Evolutionary conservation across 2,888 invertebrate genomes (phyloP).

Genomic region (Tipula lateralis): DNA sequence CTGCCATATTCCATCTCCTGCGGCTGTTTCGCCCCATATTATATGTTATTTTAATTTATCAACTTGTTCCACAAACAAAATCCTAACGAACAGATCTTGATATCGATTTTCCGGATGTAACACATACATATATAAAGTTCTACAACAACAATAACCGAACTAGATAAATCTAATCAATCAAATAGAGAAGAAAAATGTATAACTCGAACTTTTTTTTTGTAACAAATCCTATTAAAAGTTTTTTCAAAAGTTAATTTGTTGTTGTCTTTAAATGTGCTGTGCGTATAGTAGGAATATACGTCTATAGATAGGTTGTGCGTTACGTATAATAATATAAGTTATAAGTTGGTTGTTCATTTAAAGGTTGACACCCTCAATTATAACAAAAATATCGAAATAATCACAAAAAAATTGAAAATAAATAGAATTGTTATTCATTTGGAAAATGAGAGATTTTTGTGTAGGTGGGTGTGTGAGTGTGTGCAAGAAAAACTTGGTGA

Average conservation of each 20-base stretch:
- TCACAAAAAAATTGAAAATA: not conserved
- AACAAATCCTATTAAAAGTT: constrained; percentile 19
- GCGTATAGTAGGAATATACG: not conserved
- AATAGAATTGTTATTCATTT: not conserved
- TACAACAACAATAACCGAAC: not conserved
- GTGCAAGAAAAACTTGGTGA: not conserved
- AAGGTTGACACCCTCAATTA: constrained; percentile 19
- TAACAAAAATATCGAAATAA: not conserved
- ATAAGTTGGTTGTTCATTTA: not conserved
- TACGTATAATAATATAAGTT: not conserved
- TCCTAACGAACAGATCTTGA: not conserved
- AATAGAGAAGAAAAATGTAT: not conserved
- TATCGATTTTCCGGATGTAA: not conserved
- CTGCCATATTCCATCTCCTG: not conserved
- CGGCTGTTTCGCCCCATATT: not conserved
- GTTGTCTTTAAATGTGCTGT: not conserved
- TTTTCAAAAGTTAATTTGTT: not conserved
- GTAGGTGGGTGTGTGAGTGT: not conserved
- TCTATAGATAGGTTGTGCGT: not conserved
- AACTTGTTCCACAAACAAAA: not conserved
- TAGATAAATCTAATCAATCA: constrained; percentile 24
- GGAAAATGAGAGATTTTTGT: not conserved
- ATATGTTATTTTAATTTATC: not conserved
- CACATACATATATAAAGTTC: not conserved
- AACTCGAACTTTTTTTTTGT: not conserved